Evolutionary conservation across 2,113 vertebrate genomes (phyloP).

Genomic region (Bambusicola thoracicus): DNA sequence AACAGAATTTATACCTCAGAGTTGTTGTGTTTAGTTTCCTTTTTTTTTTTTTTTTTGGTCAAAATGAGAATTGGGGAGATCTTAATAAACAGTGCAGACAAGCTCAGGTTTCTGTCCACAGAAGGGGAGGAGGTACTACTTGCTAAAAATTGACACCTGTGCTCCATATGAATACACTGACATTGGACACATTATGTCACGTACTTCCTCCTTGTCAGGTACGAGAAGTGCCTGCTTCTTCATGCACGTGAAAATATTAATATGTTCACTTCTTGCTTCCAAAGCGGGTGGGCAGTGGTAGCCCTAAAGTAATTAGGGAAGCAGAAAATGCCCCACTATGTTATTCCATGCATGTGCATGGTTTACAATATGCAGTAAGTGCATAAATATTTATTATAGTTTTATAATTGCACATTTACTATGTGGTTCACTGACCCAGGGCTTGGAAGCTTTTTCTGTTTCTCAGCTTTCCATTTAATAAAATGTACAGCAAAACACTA

Average conservation of each 20-base stretch:
- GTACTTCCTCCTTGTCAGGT: not conserved
- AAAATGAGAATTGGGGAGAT: not conserved
- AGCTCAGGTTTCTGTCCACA: not conserved
- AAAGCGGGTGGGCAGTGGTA: conserved; percentile 10
- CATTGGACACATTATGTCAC: not conserved
- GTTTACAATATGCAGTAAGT: conserved; percentile 22
- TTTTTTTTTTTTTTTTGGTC: not conserved
- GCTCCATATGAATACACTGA: not conserved
- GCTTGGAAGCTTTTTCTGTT: not conserved
- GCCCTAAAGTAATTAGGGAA: conserved; percentile 37
- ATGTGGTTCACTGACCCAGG: not conserved
- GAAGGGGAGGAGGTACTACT: not conserved
- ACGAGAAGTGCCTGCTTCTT: conserved; percentile 22
- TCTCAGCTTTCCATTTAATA: conserved; percentile 43
- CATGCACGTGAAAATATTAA: conserved; percentile 10
- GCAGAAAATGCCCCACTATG: not conserved
- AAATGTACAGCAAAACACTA: not conserved
- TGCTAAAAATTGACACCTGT: conserved; percentile 16
- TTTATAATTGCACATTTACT: conserved; percentile 43
- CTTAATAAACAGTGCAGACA: conserved; percentile 43
- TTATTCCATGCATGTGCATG: conserved; percentile 27
- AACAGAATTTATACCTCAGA: not conserved
- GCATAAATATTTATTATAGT: conserved; percentile 50
- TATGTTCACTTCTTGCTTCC: conserved; percentile 43
- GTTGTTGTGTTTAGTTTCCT: too few relatives aligned